Percentiles rank a stretch among this genome's conserved stretches.
phyloP scores from a whole-genome alignment of 2,797 vertebrate genomes.

The Merluccius polli region DNA sequence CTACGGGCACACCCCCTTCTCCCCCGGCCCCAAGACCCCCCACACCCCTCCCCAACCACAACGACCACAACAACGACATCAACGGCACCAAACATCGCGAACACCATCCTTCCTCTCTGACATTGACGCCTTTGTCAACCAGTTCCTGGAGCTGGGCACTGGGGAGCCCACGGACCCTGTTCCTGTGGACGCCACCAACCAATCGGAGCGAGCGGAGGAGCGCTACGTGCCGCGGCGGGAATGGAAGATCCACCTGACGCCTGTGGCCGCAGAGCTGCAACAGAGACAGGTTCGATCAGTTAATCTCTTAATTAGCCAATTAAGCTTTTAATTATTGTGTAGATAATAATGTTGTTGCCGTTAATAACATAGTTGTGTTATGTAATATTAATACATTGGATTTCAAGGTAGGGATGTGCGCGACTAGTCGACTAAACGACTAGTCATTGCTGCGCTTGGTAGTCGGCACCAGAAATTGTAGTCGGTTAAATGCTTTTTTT shows the following conservation, averaged over 20 bases:
- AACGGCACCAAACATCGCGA: constrained; percentile 38
- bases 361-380: too few species aligned
- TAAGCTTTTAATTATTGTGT: neutral
- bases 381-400: too few species aligned
- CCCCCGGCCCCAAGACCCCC: constrained; percentile 71
- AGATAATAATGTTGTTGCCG: neutral
- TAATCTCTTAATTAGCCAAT: too few species aligned
- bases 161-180: constrained; percentile 65
- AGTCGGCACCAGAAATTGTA: too few species aligned
- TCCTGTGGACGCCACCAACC: constrained; percentile 63
- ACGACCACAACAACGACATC: constrained; percentile 21
- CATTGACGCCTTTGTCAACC: constrained; percentile 83
- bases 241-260: constrained; percentile 83
- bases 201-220: constrained; percentile 72
- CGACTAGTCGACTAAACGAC: too few species aligned
- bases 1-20: constrained; percentile 83
- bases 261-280: constrained; percentile 68
- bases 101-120: constrained; percentile 71
- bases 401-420: too few species aligned
- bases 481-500: too few species aligned
- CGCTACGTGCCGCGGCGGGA: constrained; percentile 82
- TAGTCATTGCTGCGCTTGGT: too few species aligned
- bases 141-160: constrained; percentile 77
- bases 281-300: constrained; percentile 57
- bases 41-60: constrained; percentile 50